Evolutionary conservation across 2,797 vertebrate species (phyloP), one percentile per base, ranked within the genome.

Genomic region (Tolypeutes matacus): DNA sequence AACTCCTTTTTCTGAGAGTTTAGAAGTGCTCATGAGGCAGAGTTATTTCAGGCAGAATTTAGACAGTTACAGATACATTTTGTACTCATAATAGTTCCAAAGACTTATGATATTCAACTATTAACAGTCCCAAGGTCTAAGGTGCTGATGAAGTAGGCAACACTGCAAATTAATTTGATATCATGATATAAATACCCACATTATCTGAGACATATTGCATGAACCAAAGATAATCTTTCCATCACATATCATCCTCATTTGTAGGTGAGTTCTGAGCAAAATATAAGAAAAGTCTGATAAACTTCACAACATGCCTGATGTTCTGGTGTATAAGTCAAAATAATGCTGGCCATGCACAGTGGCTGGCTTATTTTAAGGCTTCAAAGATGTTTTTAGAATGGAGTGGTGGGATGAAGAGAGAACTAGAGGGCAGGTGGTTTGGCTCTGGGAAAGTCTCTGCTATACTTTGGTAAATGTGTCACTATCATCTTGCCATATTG

Each of bases 401-500:
- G 9, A 46, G 25, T 10, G 21, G 67, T 25, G 39, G 70, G 70
- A 13, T 46, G 12, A 25, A 93, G 9, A 58, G 5, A 76, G 31
- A 67, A 3, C 23, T 56, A 5, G 56, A 70, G 5, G 7, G 20
- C 0, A 3, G 17, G 2, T 10, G 31, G 17, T 0, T 23, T 14
- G 46, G 14, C 1, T 4, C 27, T 42, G 15, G 29, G 12, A 70
- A 85, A 42, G 53, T 42, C n/a, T 62, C 8, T 29, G 29, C 17
- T 42, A 4, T 25, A 31, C 58, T 58, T 82, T 67, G 9, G 36
- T 36, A 69, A 64, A 53, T 53, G 27, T 25, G 9, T 58, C 60
- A 25, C 46, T 60, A 21, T 31, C 53, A 20, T 39, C 21, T 27
- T 39, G 27, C 9, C 53, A 60, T 6, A 13, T 8, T 72, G 69